A percentile compares a stretch with the other conserved stretches of the same genome.
Conservation (phyloP, 1,140 invertebrate genomes). For the Achatina immaculata region DNA sequence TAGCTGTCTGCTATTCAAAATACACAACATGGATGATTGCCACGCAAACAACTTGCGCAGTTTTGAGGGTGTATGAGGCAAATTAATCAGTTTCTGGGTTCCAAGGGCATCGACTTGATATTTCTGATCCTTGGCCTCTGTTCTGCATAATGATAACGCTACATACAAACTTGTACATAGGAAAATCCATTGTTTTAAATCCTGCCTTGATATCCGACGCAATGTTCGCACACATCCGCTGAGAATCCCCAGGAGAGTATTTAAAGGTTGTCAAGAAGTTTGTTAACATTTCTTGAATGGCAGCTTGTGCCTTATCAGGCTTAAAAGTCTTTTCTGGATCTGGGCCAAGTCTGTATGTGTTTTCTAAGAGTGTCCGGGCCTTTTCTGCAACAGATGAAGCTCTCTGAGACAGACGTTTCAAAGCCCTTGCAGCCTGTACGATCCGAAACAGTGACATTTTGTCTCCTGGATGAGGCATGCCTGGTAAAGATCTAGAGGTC, state of each 20-base stretch:
- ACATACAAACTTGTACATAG: slow-evolving; percentile 62
- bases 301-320: not conserved
- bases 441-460: slow-evolving; percentile 44
- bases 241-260: slow-evolving; percentile 46
- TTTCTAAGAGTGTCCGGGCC: slow-evolving; percentile 45
- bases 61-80: slow-evolving; percentile 55
- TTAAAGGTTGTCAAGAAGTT: slow-evolving; percentile 40
- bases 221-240: slow-evolving; percentile 46
- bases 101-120: slow-evolving; percentile 60
- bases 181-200: slow-evolving; percentile 55
- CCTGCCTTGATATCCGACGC: slow-evolving; percentile 46
- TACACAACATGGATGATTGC: slow-evolving; percentile 62
- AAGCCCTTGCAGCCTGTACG: slow-evolving; percentile 49
- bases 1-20: slow-evolving; percentile 62
- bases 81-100: slow-evolving; percentile 57
- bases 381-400: not conserved
- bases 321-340: slow-evolving; percentile 30
- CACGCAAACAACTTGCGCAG: slow-evolving; percentile 52
- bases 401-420: slow-evolving; percentile 46
- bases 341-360: slow-evolving; percentile 56
- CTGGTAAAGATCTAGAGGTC: too few relatives aligned
- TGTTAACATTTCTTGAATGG: slow-evolving; percentile 41
- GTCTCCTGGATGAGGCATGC: not conserved
- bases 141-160: slow-evolving; percentile 64
- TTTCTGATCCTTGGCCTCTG: slow-evolving; percentile 56